These are phyloP conservation scores for Apis cerana DNA, from an alignment of 1,140 invertebrate species.

Conservation along the genomic window DNA sequence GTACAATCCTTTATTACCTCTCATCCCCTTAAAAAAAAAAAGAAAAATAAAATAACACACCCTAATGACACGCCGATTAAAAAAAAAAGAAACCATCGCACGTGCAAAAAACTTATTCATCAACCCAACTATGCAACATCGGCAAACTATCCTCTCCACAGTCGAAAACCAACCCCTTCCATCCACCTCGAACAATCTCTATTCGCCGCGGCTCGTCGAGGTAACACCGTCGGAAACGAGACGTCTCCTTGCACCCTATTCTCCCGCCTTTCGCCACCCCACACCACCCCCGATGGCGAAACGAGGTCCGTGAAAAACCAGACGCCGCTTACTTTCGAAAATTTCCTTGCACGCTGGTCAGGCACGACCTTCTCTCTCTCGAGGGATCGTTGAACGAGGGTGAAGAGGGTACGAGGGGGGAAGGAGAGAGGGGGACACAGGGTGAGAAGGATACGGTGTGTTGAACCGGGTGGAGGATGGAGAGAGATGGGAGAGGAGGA, in stretches of 20 bases:
- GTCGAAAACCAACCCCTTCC: not conserved
- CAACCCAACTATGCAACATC: not conserved
- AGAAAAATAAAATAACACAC: no score
- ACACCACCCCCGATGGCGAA: not conserved
- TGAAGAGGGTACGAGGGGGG: not conserved
- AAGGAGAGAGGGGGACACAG: not conserved
- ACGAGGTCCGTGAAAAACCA: constrained; percentile 27
- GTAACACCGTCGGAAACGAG: constrained; percentile 18
- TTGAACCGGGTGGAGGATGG: constrained; percentile 2
- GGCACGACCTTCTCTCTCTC: constrained; percentile 59
- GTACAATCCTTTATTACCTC: no score
- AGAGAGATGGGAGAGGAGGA: not conserved
- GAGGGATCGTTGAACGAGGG: constrained; percentile 29
- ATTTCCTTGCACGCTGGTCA: constrained; percentile 65
- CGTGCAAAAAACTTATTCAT: no score
- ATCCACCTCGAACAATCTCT: constrained; percentile 2
- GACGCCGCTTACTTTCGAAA: constrained; percentile 39
- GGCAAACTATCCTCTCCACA: not conserved
- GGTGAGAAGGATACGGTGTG: constrained; percentile 12
- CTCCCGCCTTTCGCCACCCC: no score
- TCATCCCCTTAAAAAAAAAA: no score
- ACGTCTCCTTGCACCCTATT: not conserved
- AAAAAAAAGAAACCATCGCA: no score
- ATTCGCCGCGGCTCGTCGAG: not conserved
- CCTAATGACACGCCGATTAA: no score